phyloP scores from a whole-genome alignment of 2,797 vertebrate species.

The Urophycis tenuis region DNA sequence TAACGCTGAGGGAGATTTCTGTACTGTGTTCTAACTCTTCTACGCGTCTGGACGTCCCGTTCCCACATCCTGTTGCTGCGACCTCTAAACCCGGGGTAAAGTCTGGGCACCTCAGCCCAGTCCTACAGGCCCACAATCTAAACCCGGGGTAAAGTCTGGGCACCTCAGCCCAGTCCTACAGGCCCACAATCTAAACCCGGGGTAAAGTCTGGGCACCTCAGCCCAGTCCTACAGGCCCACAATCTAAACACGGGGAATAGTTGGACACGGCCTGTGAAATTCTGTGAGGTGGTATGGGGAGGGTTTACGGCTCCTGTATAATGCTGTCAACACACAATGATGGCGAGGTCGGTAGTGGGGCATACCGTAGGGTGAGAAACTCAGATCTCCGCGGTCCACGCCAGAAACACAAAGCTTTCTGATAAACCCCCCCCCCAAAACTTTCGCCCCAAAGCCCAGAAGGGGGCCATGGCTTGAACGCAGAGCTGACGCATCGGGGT shows the following conservation, averaged over 20 bases:
- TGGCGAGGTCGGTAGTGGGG: constrained; percentile 2
- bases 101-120: constrained; percentile 19
- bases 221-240: constrained; percentile 33
- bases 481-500: constrained; percentile 43
- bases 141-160: constrained; percentile 50
- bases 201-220: constrained; percentile 21
- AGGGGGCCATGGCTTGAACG: constrained; percentile 41
- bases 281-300: constrained; percentile 48
- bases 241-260: constrained; percentile 53
- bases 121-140: constrained; percentile 47
- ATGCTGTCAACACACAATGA: constrained; percentile 51
- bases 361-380: constrained; percentile 46
- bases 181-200: constrained; percentile 38
- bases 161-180: constrained; percentile 28
- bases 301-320: constrained; percentile 46
- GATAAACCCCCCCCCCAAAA: too few relatives aligned
- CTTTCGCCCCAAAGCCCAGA: constrained; percentile 34
- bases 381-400: constrained; percentile 52
- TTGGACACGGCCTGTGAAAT: constrained; percentile 54
- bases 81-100: constrained; percentile 30
- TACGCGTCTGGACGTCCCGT: constrained; percentile 31
- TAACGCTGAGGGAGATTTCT: constrained; percentile 13
- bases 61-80: constrained; percentile 44
- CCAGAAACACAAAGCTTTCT: constrained; percentile 62
- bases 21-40: neutral